These are phyloP conservation scores for Lasioglossum villosulum DNA, from an alignment of 2,888 invertebrate genomes.

Conservation along the genomic window DNA sequence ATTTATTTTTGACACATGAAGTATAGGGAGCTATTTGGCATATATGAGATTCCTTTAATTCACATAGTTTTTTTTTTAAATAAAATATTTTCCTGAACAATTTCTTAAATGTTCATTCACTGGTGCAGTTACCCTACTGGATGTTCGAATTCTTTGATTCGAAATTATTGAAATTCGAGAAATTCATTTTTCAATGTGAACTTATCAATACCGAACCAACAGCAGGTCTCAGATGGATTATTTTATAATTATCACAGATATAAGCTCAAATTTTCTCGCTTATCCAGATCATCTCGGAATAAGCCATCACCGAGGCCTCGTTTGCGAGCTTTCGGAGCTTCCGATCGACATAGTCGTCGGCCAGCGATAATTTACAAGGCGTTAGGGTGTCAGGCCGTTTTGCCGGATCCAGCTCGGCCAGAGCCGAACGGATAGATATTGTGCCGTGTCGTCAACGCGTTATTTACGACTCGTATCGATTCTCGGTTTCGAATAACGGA, in stretches of 20 bases:
- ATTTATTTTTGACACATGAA: too few species aligned
- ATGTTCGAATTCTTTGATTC: background rate
- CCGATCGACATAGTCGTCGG: background rate
- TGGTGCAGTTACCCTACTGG: too few species aligned
- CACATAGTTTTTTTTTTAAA: too few species aligned
- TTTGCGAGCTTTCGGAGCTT: background rate
- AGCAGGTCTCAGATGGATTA: too few species aligned
- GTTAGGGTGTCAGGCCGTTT: conserved; percentile 38
- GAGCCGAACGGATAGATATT: conserved; percentile 63
- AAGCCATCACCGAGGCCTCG: too few species aligned
- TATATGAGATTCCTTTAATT: too few species aligned
- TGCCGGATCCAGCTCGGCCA: conserved; percentile 22
- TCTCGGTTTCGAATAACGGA: conserved; percentile 27
- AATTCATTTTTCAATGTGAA: background rate
- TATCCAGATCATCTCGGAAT: background rate
- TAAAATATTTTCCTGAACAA: too few species aligned
- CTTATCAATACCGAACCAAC: background rate
- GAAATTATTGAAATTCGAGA: background rate
- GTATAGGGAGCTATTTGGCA: too few species aligned
- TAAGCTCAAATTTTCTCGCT: background rate
- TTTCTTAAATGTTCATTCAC: too few species aligned
- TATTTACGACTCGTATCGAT: conserved; percentile 73
- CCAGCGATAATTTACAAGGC: conserved; percentile 57
- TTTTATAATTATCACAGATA: too few species aligned
- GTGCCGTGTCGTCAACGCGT: conserved; percentile 70